Evolutionary conservation across 2,113 vertebrate species (phyloP).

Genomic region (Pelmatolapia mariae): DNA sequence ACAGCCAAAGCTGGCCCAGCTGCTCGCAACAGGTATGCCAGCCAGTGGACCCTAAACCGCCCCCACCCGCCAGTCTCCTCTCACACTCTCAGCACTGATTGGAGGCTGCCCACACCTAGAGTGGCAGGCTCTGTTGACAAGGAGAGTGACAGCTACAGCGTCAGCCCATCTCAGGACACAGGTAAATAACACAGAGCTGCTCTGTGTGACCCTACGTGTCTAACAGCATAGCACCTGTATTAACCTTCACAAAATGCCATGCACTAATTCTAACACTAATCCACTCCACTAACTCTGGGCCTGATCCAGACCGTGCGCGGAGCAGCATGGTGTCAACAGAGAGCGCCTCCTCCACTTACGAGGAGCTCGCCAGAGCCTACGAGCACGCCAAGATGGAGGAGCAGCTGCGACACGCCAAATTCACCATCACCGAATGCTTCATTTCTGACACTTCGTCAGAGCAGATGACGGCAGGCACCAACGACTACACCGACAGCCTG

Average conservation of each 20-base stretch:
- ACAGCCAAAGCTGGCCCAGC: constrained; percentile 90
- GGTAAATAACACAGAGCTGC: constrained; percentile 63
- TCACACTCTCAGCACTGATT: constrained; percentile 95
- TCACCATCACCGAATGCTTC: constrained; percentile 99
- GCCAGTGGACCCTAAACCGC: constrained; percentile 98
- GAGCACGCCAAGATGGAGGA: constrained; percentile 99
- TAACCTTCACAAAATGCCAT: not conserved
- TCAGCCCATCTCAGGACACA: constrained; percentile 98
- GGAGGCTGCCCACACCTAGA: constrained; percentile 92
- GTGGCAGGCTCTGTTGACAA: constrained; percentile 93
- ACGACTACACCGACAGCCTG: constrained; percentile 98
- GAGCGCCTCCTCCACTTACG: constrained; percentile 97
- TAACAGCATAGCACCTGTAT: not conserved
- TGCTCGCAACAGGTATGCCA: constrained; percentile 91
- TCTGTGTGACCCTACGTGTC: not conserved
- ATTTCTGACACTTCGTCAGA: constrained; percentile 98
- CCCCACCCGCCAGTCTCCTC: constrained; percentile 93
- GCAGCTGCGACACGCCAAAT: constrained; percentile 95
- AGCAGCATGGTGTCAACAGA: constrained; percentile 99
- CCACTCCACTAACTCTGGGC: constrained; percentile 6
- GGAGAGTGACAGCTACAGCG: constrained; percentile 98
- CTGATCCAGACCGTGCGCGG: constrained; percentile 83
- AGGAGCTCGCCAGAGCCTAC: constrained; percentile 95
- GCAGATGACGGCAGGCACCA: constrained; percentile 96
- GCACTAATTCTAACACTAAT: constrained; percentile 5